phyloP scores from a whole-genome alignment of 2,113 vertebrate species.

The Atherinomorus stipes region DNA sequence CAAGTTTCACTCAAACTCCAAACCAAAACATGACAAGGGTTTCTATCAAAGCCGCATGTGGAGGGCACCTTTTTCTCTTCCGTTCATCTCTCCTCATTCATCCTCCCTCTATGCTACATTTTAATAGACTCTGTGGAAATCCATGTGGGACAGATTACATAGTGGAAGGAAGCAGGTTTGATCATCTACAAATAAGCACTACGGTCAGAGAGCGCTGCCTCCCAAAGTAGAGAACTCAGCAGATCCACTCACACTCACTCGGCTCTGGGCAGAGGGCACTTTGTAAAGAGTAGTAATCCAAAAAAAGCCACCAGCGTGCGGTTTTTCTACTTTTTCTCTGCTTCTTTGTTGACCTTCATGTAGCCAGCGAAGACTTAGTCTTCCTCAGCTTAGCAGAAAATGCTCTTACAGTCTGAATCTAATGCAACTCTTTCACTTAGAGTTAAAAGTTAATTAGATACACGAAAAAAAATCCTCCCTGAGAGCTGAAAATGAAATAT shows the following conservation, averaged over 20 bases:
- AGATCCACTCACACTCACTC: constrained; percentile 68
- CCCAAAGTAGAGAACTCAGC: constrained; percentile 67
- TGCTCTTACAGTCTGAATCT: neutral
- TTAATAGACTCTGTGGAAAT: constrained; percentile 63
- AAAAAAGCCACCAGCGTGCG: constrained; percentile 24
- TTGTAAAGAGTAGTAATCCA: constrained; percentile 29
- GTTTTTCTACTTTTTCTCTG: neutral
- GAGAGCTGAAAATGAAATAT: too few relatives aligned
- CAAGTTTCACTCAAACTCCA: constrained; percentile 43
- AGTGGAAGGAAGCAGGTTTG: constrained; percentile 71
- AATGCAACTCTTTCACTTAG: neutral
- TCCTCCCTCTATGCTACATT: constrained; percentile 28
- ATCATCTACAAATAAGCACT: constrained; percentile 78
- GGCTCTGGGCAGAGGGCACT: constrained; percentile 50
- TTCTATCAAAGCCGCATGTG: constrained; percentile 61
- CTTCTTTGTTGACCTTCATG: constrained; percentile 9
- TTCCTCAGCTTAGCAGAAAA: too few relatives aligned
- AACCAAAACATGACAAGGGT: constrained; percentile 34
- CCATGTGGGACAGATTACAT: constrained; percentile 78
- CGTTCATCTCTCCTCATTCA: constrained; percentile 30
- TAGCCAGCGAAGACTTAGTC: neutral
- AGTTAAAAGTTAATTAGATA: constrained; percentile 1
- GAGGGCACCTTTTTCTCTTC: constrained; percentile 33
- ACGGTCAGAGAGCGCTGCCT: constrained; percentile 41
- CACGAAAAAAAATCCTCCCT: too few relatives aligned